Base-by-base conservation (phyloP, 2,888 invertebrate genomes). In the Papilio demoleus region DNA sequence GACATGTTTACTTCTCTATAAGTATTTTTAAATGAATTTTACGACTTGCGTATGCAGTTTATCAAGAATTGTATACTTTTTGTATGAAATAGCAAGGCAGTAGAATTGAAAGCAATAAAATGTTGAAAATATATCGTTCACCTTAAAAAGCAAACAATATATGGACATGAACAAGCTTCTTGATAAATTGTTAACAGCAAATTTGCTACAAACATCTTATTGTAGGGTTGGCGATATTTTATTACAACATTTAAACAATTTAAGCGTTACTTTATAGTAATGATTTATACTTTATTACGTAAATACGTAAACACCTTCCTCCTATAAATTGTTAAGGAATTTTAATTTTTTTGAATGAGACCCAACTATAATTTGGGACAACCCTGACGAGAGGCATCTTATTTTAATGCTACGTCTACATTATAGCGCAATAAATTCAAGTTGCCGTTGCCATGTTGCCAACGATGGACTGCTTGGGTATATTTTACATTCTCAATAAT, bases 141-240 rank as follows among this genome's bases (percentile, higher is more conserved):
- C 45, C 63, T 58, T 45, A 42, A 68, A 61, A 19, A 65, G 67
- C 11, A 11, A 47, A 42, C 38, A 8, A 38, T 62, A 27, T 60
- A 59, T 59, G 34, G 24, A 38, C 50, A 62, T 61, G 61, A 61
- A 67, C 65, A 50, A 56, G 62, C 58, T 67, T 67, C 56, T 69
- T 66, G 47, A 68, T 70, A 65, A 69, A 65, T 68, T 59, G 69
- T 64, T 58, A 42, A 63, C 47, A 59, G 53, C 70, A 72, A 73
- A 74, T 76, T 73, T 59, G 17, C 53, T 17, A 36, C 40, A 59
- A 47, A 63, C 34, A 61, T 19, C 17, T n/a, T 14, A 22, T n/a
- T 65, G 67, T 71, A 72, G 73, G 69, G 59, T 4, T 64, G 58
- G 27, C 59, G 45, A 19, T 58, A 14, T 36, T 12, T 19, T 6